A percentile compares a stretch with the other conserved stretches of the same genome.
These are phyloP conservation scores for Ornithoptera priamus DNA, from an alignment of 2,888 invertebrate genomes.

Conservation along the genomic window DNA sequence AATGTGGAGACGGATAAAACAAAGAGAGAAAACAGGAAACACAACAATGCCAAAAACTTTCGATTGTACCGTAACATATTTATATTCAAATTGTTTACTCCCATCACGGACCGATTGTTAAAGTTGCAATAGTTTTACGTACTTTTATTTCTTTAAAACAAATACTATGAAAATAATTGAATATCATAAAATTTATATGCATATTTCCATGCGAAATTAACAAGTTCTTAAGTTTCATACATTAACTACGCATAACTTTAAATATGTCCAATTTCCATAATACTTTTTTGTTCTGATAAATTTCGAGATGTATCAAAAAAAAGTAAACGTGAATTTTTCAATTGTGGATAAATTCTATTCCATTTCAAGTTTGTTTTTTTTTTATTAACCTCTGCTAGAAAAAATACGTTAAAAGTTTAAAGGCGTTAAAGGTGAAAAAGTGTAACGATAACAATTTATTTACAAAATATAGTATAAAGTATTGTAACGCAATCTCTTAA, in stretches of 20 bases:
- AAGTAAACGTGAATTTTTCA: too few relatives aligned
- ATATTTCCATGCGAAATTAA: background rate
- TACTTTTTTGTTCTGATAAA: too few relatives aligned
- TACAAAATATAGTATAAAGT: background rate
- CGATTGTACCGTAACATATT: slow-evolving; percentile 28
- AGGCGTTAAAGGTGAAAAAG: background rate
- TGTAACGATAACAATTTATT: too few relatives aligned
- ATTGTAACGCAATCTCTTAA: background rate
- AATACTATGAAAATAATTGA: background rate
- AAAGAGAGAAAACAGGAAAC: slow-evolving; percentile 31
- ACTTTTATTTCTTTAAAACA: background rate
- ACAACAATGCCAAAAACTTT: slow-evolving; percentile 30
- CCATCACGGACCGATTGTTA: slow-evolving; percentile 13
- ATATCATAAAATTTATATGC: background rate
- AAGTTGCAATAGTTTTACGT: background rate
- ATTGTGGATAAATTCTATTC: too few relatives aligned
- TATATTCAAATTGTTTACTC: slow-evolving; percentile 21
- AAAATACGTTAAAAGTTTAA: background rate
- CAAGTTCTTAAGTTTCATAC: too few relatives aligned
- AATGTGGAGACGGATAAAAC: slow-evolving; percentile 20
- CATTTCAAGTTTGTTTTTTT: too few relatives aligned
- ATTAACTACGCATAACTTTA: too few relatives aligned
- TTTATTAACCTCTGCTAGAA: background rate
- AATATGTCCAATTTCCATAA: too few relatives aligned
- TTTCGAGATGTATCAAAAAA: too few relatives aligned